phyloP scores from a whole-genome alignment of 1,140 invertebrate species.

The Laupala kohalensis region DNA sequence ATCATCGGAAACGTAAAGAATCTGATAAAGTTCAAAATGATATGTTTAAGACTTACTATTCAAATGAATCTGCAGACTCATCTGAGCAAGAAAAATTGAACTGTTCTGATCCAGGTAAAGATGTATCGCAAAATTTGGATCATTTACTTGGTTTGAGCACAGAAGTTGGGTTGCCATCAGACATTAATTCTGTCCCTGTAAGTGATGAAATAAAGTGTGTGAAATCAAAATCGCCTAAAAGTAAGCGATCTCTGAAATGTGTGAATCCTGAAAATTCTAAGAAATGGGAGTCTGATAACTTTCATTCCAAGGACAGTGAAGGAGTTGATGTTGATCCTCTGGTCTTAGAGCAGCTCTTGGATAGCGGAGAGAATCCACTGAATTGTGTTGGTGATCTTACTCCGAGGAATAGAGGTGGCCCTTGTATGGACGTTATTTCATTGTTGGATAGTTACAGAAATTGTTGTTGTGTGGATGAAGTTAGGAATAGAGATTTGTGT shows the following conservation, averaged over 20 bases:
- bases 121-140: conserved; percentile 2
- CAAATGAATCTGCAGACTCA: background rate
- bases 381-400: background rate
- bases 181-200: background rate
- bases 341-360: background rate
- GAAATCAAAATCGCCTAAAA: background rate
- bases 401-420: conserved; percentile 1
- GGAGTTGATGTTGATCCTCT: background rate
- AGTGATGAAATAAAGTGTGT: background rate
- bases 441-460: background rate
- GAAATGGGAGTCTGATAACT: background rate
- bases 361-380: background rate
- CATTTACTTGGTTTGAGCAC: background rate
- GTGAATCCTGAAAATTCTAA: background rate
- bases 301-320: background rate
- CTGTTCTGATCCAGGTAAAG: background rate
- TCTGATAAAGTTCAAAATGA: conserved; percentile 24
- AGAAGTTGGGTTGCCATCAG: background rate
- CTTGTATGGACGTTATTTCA: conserved; percentile 1
- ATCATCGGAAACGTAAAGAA: conserved; percentile 31
- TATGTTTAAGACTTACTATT: conserved; percentile 14
- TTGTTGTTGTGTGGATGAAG: background rate
- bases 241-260: background rate
- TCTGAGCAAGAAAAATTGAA: background rate
- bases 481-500: background rate